phyloP scores from a whole-genome alignment of 2,797 vertebrate genomes.

The Choloepus didactylus region DNA sequence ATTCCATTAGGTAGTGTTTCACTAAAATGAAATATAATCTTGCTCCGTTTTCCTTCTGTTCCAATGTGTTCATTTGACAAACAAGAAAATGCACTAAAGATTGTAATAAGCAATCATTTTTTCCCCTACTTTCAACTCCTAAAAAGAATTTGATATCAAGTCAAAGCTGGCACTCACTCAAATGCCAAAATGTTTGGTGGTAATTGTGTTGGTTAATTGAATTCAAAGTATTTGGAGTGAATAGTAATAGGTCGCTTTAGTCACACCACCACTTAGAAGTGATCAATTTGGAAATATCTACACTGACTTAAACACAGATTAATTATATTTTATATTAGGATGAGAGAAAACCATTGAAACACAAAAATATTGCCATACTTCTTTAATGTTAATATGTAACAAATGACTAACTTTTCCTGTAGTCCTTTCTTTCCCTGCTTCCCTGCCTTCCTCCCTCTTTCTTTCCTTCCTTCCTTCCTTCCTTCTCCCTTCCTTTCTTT shows the following conservation, averaged over 20 bases:
- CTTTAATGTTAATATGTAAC: neutral
- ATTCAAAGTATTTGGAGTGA: neutral
- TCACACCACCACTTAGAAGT: neutral
- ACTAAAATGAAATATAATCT: slow-evolving; percentile 32
- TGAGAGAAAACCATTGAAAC: slow-evolving; percentile 14
- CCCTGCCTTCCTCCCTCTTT: neutral
- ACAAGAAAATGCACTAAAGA: neutral
- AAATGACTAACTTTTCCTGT: neutral
- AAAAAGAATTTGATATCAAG: slow-evolving; percentile 15
- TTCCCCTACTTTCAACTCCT: neutral
- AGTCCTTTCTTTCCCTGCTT: neutral
- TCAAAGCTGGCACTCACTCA: neutral
- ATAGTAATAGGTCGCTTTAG: neutral
- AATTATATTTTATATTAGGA: neutral
- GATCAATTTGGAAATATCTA: neutral
- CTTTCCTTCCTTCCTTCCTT: no score
- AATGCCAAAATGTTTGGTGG: neutral
- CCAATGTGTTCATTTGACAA: slow-evolving; percentile 5
- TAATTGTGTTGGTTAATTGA: neutral
- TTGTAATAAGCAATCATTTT: neutral
- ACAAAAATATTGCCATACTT: neutral
- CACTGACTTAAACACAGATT: neutral
- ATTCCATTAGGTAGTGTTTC: slow-evolving; percentile 1
- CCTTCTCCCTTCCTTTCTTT: neutral
- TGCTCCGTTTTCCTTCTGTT: slow-evolving; percentile 33